phyloP scores from a whole-genome alignment of 2,797 vertebrate genomes.

The Limnodromus scolopaceus region DNA sequence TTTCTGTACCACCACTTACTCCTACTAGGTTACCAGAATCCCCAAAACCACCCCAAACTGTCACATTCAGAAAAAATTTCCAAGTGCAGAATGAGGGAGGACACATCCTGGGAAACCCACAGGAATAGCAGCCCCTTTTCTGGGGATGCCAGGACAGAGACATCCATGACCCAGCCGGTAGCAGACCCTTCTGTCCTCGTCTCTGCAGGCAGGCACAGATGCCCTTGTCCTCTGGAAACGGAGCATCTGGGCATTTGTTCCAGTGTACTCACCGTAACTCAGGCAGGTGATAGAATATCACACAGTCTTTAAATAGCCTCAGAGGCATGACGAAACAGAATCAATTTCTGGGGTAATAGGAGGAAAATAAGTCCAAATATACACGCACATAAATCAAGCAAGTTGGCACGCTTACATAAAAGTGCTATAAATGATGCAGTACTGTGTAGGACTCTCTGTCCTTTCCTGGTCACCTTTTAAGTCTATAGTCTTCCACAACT shows the following conservation, averaged over 20 bases:
- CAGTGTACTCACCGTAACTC: not conserved
- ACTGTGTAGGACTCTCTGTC: not conserved
- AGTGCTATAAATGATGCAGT: not conserved
- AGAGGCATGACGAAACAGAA: not conserved
- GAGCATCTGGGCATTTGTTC: not conserved
- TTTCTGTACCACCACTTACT: not conserved
- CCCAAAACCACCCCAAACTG: not conserved
- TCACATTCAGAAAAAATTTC: not conserved
- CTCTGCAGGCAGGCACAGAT: not conserved
- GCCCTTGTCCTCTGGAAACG: not conserved
- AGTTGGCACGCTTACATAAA: not conserved
- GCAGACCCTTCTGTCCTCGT: not conserved
- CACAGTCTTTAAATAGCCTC: not conserved
- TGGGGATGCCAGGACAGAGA: not conserved
- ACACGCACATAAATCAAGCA: conserved; percentile 25
- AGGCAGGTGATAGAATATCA: not conserved
- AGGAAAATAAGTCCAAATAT: conserved; percentile 40
- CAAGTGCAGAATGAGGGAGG: not conserved
- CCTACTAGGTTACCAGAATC: not conserved
- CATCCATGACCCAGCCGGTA: no score
- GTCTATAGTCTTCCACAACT: not conserved
- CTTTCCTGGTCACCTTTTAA: not conserved
- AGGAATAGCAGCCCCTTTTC: not conserved
- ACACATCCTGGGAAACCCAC: not conserved
- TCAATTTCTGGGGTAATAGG: not conserved